Evolutionary conservation across 92 coral and sea anemone species (phyloP), one percentile per base, ranked within the genome.

Genomic region (Porites divaricata): DNA sequence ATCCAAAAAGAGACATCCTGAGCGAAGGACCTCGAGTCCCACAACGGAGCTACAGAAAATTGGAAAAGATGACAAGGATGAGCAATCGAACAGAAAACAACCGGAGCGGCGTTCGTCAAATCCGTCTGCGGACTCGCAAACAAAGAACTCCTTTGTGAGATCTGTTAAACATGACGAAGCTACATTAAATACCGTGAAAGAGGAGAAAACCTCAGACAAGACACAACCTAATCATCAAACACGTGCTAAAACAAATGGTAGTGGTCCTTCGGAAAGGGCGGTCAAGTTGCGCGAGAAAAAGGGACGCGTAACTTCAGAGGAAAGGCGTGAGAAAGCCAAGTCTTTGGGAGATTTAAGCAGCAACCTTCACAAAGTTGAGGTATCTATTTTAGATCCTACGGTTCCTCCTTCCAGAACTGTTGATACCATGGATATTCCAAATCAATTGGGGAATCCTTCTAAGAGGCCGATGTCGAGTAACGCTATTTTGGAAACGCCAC

Each of bases 281-380:
- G 92, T 90, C 3, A 88, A 87, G 25, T 77, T 92, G 72, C 81
- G 95, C 77, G 98, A 92, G 66, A 94, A 90, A 63, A 92, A 83
- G 75, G 91, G 98, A 14, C 91, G 93, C 7, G 69, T 85, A 22
- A 54, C 93, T 11, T 28, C 50, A 12, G 95, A 89, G 9, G 95
- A 92, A 35, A 72, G 95, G 23, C 84, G 81, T 23, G 86, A 86
- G 41, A 94, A 94, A 84, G 82, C 95, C 49, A 87, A 65, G 57
- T 94, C 98, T 17, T 48, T 94, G 16, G 98, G 98, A 9, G 98
- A 94, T 78, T 70, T 94, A 84, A 89, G 81, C 78, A 75, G 75
- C 16, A 81, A 81, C 68, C 77, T 92, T 21, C 89, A 89, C 70
- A 88, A 88, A 2, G 35, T 91, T 16, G 84, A 89, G 57, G 94